Percentiles rank a stretch among this genome's conserved stretches.
These are phyloP conservation scores for Myotis planiceps DNA, from an alignment of 2,797 vertebrate genomes.

Conservation along the genomic window DNA sequence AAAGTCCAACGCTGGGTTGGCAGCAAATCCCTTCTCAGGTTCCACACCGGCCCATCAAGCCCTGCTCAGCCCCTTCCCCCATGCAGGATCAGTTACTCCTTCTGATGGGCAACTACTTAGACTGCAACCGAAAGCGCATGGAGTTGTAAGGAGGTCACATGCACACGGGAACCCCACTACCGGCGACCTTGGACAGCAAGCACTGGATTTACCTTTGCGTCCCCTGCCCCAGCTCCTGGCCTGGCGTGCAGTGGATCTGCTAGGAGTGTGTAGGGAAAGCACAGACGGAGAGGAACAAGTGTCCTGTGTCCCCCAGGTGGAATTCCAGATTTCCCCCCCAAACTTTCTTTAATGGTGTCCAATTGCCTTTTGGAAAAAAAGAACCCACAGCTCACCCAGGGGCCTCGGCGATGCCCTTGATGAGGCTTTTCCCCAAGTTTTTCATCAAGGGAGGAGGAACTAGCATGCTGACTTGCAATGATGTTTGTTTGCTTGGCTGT, in stretches of 20 bases:
- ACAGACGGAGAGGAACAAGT: background rate
- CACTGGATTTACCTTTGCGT: background rate
- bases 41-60: background rate
- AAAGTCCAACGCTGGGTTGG: background rate
- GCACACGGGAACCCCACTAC: background rate
- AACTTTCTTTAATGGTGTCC: constrained; percentile 27
- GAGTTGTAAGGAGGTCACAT: background rate
- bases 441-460: background rate
- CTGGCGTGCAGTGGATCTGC: background rate
- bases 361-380: constrained; percentile 23
- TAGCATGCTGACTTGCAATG: background rate
- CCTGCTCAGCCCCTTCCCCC: constrained; percentile 39
- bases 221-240: background rate
- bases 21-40: background rate
- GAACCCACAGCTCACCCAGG: background rate
- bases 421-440: constrained; percentile 9
- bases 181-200: background rate
- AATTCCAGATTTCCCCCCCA: background rate
- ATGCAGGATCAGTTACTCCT: background rate
- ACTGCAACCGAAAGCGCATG: background rate
- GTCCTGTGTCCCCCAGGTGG: background rate
- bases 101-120: background rate
- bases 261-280: background rate
- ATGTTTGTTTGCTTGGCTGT: background rate
- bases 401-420: background rate